phyloP scores from a whole-genome alignment of 2,113 vertebrate species.

The Neoarius graeffei region DNA sequence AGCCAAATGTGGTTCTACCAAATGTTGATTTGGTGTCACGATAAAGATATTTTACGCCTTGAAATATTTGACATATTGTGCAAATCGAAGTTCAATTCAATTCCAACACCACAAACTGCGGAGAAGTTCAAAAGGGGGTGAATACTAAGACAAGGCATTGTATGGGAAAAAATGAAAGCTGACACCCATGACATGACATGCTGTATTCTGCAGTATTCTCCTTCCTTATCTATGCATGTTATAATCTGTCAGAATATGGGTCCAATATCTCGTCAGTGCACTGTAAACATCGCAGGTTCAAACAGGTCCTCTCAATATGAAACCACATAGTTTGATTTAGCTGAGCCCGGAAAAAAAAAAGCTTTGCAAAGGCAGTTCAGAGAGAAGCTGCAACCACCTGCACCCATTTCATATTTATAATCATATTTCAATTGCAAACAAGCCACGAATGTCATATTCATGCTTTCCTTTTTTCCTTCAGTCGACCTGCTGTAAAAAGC shows the following conservation, averaged over 20 bases:
- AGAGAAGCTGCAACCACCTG: neutral
- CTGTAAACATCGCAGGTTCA: constrained; percentile 56
- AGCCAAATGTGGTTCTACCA: neutral
- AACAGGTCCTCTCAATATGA: constrained; percentile 62
- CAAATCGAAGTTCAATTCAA: neutral
- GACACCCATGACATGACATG: neutral
- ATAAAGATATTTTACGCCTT: neutral
- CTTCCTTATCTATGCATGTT: constrained; percentile 59
- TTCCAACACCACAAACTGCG: neutral
- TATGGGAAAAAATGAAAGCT: neutral
- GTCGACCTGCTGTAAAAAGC: too few species aligned
- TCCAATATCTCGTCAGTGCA: constrained; percentile 58
- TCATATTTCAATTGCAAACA: neutral
- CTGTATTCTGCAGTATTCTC: neutral
- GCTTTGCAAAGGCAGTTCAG: neutral
- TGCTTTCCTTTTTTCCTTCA: neutral
- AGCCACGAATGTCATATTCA: neutral
- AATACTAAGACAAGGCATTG: neutral
- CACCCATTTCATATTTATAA: neutral
- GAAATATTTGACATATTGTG: neutral
- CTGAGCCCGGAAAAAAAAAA: neutral
- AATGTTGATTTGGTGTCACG: neutral
- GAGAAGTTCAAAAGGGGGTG: neutral
- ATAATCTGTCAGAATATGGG: constrained; percentile 59
- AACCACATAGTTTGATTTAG: constrained; percentile 50